These are phyloP conservation scores for Phalera bucephala DNA, from an alignment of 2,888 invertebrate species.

Conservation along the genomic window DNA sequence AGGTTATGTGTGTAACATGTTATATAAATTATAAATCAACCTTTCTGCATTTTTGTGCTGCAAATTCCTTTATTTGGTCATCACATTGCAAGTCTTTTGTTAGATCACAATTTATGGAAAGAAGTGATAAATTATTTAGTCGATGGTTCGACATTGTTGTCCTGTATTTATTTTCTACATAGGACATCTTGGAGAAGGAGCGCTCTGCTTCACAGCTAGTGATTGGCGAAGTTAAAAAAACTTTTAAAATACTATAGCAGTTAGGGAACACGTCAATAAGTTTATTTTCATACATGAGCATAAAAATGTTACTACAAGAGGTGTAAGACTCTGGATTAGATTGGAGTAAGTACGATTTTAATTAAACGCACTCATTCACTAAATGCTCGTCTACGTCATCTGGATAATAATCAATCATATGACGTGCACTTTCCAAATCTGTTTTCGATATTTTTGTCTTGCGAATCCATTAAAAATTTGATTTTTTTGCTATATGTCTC, in stretches of 20 bases:
- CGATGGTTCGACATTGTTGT: conserved; percentile 9
- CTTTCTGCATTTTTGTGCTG: conserved; percentile 5
- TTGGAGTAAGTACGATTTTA: background rate
- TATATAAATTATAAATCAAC: conserved; percentile 2
- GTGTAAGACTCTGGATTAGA: too few species aligned
- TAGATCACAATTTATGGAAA: conserved; percentile 11
- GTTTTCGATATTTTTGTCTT: conserved; percentile 7
- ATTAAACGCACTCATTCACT: conserved; percentile 3
- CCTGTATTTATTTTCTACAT: conserved; percentile 5
- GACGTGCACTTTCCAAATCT: conserved; percentile 9
- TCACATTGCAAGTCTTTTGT: conserved; percentile 13
- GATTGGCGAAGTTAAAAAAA: conserved; percentile 7
- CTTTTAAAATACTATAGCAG: conserved; percentile 7
- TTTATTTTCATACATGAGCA: conserved; percentile 11
- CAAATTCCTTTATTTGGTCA: conserved; percentile 10
- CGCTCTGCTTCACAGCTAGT: conserved; percentile 2
- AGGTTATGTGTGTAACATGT: background rate
- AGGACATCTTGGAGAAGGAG: conserved; percentile 10
- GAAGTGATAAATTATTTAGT: conserved; percentile 11
- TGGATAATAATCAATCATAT: conserved; percentile 11
- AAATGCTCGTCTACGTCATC: conserved; percentile 10
- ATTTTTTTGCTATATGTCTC: conserved; percentile 11
- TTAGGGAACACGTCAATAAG: conserved; percentile 9
- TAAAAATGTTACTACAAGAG: background rate
- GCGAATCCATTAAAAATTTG: conserved; percentile 12